phyloP scores from a whole-genome alignment of 2,888 invertebrate genomes.

The Pharmacophagus antenor region DNA sequence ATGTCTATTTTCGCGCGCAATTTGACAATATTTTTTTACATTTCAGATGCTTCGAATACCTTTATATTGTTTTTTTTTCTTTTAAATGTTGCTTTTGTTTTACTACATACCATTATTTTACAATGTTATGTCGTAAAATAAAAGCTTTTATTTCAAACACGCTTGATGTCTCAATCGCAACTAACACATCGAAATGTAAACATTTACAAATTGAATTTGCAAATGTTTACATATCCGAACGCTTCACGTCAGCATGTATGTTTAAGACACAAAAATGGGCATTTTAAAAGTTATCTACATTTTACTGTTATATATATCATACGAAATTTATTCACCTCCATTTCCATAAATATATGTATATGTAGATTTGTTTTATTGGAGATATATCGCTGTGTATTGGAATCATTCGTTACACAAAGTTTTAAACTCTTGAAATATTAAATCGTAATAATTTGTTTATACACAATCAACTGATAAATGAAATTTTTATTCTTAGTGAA shows the following conservation, averaged over 20 bases:
- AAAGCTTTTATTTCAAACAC: slow-evolving; percentile 46
- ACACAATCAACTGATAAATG: too few species aligned
- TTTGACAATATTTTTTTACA: slow-evolving; percentile 36
- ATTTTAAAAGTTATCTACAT: slow-evolving; percentile 59
- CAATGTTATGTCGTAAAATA: slow-evolving; percentile 34
- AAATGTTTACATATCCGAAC: slow-evolving; percentile 46
- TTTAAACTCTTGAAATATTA: too few species aligned
- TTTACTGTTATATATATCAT: slow-evolving; percentile 33
- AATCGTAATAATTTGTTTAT: too few species aligned
- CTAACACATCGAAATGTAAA: slow-evolving; percentile 57
- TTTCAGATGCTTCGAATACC: slow-evolving; percentile 36
- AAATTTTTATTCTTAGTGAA: too few species aligned
- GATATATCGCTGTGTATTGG: slow-evolving; percentile 6
- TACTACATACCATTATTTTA: too few species aligned
- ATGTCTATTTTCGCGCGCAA: slow-evolving; percentile 60
- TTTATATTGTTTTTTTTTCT: slow-evolving; percentile 40
- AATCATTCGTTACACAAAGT: too few species aligned
- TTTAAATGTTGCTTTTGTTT: too few species aligned
- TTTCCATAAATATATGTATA: slow-evolving; percentile 59
- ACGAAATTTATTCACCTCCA: slow-evolving; percentile 60
- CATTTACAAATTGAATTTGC: slow-evolving; percentile 55
- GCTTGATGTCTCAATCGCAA: slow-evolving; percentile 46
- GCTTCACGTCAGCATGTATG: slow-evolving; percentile 50
- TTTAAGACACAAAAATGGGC: slow-evolving; percentile 69
- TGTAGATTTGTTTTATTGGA: neutral